Conservation (phyloP, 2,113 vertebrate genomes). For the Puntigrus tetrazona region DNA sequence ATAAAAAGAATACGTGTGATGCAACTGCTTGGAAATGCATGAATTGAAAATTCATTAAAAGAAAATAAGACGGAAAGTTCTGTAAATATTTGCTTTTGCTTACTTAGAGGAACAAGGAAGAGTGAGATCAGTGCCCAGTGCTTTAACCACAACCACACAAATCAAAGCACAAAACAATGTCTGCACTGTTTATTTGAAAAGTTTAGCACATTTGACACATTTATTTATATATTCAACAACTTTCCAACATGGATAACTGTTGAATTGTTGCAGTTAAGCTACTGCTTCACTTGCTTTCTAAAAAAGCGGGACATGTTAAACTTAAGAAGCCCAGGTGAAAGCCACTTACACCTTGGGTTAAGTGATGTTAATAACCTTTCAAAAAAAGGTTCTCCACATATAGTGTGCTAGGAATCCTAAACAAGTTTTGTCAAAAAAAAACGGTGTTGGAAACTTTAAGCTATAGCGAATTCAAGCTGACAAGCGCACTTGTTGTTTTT, state of each 20-base stretch:
- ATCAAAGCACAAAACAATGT: not conserved
- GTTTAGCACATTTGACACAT: not conserved
- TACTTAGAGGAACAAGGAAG: not conserved
- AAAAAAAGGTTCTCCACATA: too few relatives aligned
- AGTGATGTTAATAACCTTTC: not conserved
- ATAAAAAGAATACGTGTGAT: constrained; percentile 7
- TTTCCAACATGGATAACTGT: not conserved
- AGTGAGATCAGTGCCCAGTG: not conserved
- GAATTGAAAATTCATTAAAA: not conserved
- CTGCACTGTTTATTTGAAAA: not conserved
- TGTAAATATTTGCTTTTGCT: not conserved
- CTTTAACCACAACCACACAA: not conserved
- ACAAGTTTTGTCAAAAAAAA: too few relatives aligned
- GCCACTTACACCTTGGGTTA: not conserved
- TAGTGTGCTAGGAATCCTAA: too few relatives aligned
- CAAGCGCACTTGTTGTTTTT: too few relatives aligned
- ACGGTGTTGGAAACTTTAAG: too few relatives aligned
- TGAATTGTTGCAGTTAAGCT: not conserved
- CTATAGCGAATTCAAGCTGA: too few relatives aligned
- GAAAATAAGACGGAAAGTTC: not conserved
- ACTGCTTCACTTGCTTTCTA: not conserved
- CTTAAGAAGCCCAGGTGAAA: not conserved
- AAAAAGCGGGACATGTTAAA: not conserved
- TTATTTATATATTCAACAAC: not conserved
- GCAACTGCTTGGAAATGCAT: not conserved